Base-by-base conservation (phyloP, 2,113 vertebrate species). In the Sceloporus tristichus region DNA sequence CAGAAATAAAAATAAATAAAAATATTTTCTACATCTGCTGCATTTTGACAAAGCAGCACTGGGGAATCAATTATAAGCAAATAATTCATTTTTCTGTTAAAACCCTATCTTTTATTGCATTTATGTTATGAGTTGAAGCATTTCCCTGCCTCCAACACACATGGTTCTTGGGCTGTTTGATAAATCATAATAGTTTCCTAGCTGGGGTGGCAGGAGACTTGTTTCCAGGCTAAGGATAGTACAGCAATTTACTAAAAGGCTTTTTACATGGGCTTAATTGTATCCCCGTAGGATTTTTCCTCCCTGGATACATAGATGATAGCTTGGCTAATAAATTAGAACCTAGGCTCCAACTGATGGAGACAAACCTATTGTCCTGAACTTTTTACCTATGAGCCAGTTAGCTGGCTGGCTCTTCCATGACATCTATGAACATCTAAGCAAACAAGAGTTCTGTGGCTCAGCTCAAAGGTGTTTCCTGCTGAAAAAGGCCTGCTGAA, bases 381-480 rank as follows among this genome's bases (percentile, higher is more conserved):
- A 91, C 11, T 76, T 4, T 42, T 91, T 38, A 81, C 48, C 79
- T 18, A 84, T 78, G 73, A 88, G 8, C 62, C 21, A 78, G 71
- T n/a, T 27, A 78, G 71, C 19, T 68, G 62, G 79, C 74, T 62
- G 66, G 27, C 23, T 81, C 21, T 38, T 79, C 4, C 34, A 34
- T 34, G 38, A 38, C 40, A 53, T 29, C 38, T 27, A 40, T 86
- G 80, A 82, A 70, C 38, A 56, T 40, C 16, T 86, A 79, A 85
- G 21, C 29, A 85, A 21, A 62, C 74, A 85, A 77, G 25, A 66
- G 18, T 82, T 86, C 23, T 40, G 8, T 40, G 13, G 65, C 29
- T 70, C 21, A 82, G 71, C 34, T 87, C 70, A 81, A 68, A 82
- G 79, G n/a, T 82, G 77, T 70, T 86, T 89, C 88, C 78, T 89